Evolutionary conservation across 1,140 invertebrate genomes (phyloP).

Genomic region (Camponotus pennsylvanicus): DNA sequence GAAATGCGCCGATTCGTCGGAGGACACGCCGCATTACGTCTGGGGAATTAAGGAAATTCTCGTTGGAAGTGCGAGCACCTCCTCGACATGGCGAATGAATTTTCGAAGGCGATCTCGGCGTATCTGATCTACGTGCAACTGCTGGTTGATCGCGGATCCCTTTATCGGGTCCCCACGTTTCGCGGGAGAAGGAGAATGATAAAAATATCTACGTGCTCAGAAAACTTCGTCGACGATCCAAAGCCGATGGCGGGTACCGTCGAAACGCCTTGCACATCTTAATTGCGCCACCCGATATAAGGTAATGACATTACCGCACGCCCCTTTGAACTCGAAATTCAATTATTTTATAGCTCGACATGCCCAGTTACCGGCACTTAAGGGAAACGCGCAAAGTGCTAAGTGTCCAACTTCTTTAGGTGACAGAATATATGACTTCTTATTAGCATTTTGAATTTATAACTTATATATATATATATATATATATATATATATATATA

Average conservation of each 20-base stretch:
- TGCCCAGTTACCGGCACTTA: constrained; percentile 69
- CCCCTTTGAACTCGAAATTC: constrained; percentile 81
- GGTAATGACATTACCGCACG: constrained; percentile 77
- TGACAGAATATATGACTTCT: constrained; percentile 51
- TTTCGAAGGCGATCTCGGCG: constrained; percentile 58
- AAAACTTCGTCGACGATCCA: constrained; percentile 65
- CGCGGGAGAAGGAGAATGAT: constrained; percentile 26
- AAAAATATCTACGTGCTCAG: constrained; percentile 66
- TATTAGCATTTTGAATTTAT: constrained; percentile 44
- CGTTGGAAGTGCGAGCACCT: constrained; percentile 52
- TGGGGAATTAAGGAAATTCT: constrained; percentile 54
- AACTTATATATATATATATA: not conserved
- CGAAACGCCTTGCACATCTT: constrained; percentile 69
- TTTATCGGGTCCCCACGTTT: constrained; percentile 52
- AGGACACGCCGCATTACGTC: constrained; percentile 28
- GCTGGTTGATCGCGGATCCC: constrained; percentile 32
- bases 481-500: no score
- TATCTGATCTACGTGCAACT: constrained; percentile 67
- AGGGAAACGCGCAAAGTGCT: constrained; percentile 54
- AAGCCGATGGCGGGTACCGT: constrained; percentile 40
- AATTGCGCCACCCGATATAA: constrained; percentile 74
- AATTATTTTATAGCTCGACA: constrained; percentile 79
- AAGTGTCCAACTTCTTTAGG: constrained; percentile 69
- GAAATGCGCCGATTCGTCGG: constrained; percentile 40
- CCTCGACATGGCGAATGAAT: constrained; percentile 58